phyloP scores from a whole-genome alignment of 2,113 vertebrate species.

The Myiopsitta monachus region DNA sequence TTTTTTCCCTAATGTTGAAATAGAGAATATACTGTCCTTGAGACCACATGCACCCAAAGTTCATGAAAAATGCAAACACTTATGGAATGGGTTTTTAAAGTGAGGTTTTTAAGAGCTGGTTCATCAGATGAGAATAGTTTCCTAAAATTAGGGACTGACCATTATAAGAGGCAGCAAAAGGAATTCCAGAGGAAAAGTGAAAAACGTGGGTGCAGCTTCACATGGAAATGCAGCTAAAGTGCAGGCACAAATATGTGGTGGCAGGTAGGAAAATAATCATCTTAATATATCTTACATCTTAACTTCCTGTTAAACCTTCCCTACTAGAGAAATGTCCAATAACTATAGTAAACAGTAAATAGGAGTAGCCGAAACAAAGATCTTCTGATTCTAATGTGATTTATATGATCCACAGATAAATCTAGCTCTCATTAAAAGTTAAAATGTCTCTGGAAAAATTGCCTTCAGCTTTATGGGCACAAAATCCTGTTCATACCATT shows the following conservation, averaged over 20 bases:
- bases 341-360: neutral
- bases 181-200: neutral
- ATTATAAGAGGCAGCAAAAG: neutral
- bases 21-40: neutral
- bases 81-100: neutral
- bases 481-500: neutral
- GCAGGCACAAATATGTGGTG: neutral
- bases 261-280: neutral
- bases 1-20: neutral
- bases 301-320: neutral
- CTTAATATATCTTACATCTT: neutral
- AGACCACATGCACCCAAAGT: neutral
- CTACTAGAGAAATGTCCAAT: neutral
- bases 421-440: neutral
- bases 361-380: neutral
- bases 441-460: neutral
- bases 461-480: neutral
- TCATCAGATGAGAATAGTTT: neutral
- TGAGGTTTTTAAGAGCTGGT: neutral
- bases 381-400: neutral
- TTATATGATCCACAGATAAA: neutral
- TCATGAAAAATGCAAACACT: slow-evolving; percentile 5
- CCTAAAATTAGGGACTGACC: neutral
- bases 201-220: neutral
- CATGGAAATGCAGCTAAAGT: neutral